Conservation (phyloP, 2,113 vertebrate genomes). For the Nanorana parkeri region DNA sequence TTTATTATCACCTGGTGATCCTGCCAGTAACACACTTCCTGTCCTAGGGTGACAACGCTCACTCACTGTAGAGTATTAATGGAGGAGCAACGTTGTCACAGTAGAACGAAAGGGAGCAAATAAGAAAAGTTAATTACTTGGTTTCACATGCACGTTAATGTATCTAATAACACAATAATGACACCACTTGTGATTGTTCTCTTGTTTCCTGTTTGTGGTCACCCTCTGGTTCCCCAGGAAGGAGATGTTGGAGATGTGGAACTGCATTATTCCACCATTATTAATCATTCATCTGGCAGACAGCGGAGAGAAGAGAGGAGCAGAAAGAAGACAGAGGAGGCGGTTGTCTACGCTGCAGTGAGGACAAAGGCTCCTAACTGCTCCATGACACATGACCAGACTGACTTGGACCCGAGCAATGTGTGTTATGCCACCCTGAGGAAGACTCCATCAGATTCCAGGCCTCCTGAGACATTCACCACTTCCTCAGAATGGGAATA, state of each 20-base stretch:
- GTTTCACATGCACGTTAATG: too few species aligned
- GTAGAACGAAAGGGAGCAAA: too few species aligned
- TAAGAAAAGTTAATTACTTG: too few species aligned
- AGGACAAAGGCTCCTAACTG: not conserved
- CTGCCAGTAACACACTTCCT: too few species aligned
- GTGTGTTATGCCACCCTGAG: conserved; percentile 16
- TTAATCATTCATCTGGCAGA: not conserved
- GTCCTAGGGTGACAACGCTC: too few species aligned
- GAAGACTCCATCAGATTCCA: not conserved
- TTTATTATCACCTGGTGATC: too few species aligned
- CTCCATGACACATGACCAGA: not conserved
- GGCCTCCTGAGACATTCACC: not conserved
- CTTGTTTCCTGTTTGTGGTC: not conserved
- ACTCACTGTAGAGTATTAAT: too few species aligned
- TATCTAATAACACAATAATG: too few species aligned
- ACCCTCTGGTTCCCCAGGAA: not conserved
- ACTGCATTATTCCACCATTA: not conserved
- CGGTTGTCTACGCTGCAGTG: not conserved
- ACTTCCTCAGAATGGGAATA: not conserved
- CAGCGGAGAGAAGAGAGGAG: not conserved
- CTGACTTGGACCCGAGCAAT: not conserved
- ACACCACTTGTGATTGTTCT: too few species aligned
- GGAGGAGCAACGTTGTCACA: too few species aligned
- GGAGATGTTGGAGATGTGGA: not conserved
- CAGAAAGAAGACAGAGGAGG: not conserved